Percentiles rank a stretch among this genome's conserved stretches.
These are phyloP conservation scores for Homarus gammarus DNA, from an alignment of 2,888 invertebrate species.

Conservation along the genomic window DNA sequence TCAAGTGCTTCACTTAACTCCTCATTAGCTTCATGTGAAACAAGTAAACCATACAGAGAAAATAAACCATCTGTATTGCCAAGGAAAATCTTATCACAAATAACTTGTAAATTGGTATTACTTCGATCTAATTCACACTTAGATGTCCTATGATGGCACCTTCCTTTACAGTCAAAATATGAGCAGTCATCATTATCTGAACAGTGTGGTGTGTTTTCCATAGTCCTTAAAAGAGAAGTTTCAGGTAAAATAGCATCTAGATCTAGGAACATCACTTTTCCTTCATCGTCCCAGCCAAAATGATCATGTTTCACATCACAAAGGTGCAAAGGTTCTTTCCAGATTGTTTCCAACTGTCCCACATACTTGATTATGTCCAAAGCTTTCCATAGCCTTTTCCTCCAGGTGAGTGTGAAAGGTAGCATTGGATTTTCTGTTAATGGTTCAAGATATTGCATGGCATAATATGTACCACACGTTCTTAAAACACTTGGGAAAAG, in stretches of 20 bases:
- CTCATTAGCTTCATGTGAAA: conserved; percentile 48
- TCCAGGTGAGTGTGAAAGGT: conserved; percentile 44
- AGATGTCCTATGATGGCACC: conserved; percentile 49
- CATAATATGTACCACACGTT: conserved; percentile 69
- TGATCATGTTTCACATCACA: conserved; percentile 75
- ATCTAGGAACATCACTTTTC: conserved; percentile 65
- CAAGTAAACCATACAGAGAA: conserved; percentile 57
- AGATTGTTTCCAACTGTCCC: conserved; percentile 44
- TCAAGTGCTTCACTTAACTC: conserved; percentile 62
- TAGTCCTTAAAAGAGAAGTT: conserved; percentile 45
- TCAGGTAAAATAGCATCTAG: conserved; percentile 68
- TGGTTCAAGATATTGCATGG: conserved; percentile 66
- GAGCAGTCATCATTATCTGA: conserved; percentile 71
- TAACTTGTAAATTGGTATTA: conserved; percentile 72
- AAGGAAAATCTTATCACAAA: conserved; percentile 72
- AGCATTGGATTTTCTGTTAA: conserved; percentile 59
- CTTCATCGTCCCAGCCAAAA: conserved; percentile 67
- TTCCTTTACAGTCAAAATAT: conserved; percentile 73
- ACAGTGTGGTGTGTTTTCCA: conserved; percentile 65
- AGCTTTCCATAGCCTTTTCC: conserved; percentile 60
- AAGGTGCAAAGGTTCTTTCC: conserved; percentile 67
- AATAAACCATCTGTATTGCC: conserved; percentile 59
- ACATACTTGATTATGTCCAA: conserved; percentile 66
- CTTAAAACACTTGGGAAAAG: conserved; percentile 69
- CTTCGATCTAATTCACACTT: conserved; percentile 58